Percentiles rank a stretch among this genome's conserved stretches.
These are phyloP conservation scores for Drosophila triauraria DNA, from an alignment of 1,140 invertebrate species.

Conservation along the genomic window DNA sequence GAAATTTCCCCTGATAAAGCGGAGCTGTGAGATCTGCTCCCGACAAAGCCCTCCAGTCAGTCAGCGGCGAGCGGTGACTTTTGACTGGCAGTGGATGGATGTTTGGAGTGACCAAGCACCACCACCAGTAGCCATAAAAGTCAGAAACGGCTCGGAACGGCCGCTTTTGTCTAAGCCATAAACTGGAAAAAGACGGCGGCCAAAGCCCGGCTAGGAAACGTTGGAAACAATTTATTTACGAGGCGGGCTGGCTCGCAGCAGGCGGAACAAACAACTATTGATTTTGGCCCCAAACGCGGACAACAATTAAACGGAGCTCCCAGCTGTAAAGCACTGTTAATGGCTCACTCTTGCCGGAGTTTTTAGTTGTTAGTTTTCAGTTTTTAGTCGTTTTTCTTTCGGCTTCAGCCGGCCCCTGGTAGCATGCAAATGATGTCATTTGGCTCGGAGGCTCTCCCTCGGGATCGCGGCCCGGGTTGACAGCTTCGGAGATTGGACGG, in stretches of 20 bases:
- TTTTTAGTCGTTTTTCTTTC: not conserved
- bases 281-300: slow-evolving; percentile 48
- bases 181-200: slow-evolving; percentile 48
- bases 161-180: slow-evolving; percentile 71
- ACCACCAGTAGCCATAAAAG: slow-evolving; percentile 67
- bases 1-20: slow-evolving; percentile 24
- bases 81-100: slow-evolving; percentile 53
- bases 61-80: slow-evolving; percentile 29
- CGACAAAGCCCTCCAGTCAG: slow-evolving; percentile 9
- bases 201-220: slow-evolving; percentile 16
- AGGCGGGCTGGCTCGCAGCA: slow-evolving; percentile 63
- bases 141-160: slow-evolving; percentile 59
- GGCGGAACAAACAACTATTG: slow-evolving; percentile 71
- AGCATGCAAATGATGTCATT: slow-evolving; percentile 72
- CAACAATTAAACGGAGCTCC: slow-evolving; percentile 75
- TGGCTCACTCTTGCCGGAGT: slow-evolving; percentile 57
- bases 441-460: slow-evolving; percentile 32
- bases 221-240: slow-evolving; percentile 68
- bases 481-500: slow-evolving; percentile 50
- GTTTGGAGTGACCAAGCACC: slow-evolving; percentile 47
- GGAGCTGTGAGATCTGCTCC: slow-evolving; percentile 10
- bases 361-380: slow-evolving; percentile 10
- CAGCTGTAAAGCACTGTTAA: slow-evolving; percentile 73
- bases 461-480: slow-evolving; percentile 44
- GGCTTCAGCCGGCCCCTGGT: slow-evolving; percentile 11